Base-by-base conservation (phyloP, 1,140 invertebrate species). In the Nixonia krombeini region DNA sequence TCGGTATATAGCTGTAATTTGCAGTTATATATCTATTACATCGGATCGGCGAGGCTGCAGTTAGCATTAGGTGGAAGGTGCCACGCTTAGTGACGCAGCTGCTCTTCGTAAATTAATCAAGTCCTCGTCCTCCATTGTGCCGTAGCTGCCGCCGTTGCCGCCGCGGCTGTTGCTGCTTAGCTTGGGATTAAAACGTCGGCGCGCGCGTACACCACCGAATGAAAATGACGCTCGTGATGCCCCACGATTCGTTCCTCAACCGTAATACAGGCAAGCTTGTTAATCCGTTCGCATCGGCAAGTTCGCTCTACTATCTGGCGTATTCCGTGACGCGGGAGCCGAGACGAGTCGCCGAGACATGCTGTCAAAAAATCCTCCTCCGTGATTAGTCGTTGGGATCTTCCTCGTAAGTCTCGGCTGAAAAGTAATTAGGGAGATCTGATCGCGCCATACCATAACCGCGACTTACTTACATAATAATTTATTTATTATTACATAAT, bases 101-200 rank as follows among this genome's bases (percentile, higher is more conserved):
- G 76, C 59, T 75, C 70, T 72, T 71, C 61, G 61, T 69, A 73
- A 79, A 80, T 75, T 72, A 67, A 77, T 81, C 71, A 72, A 65
- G 29, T 62, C 37, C 42, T 52, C 64, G 64, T 76, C 71, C 69
- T 72, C 70, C 62, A 75, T 70, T 64, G 59, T 53, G n/a, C n/a
- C n/a, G n/a, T n/a, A n/a, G n/a, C n/a, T n/a, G n/a, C n/a, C n/a
- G n/a, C n/a, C n/a, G n/a, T n/a, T n/a, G n/a, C n/a, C n/a, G n/a
- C n/a, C n/a, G n/a, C n/a, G n/a, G n/a, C n/a, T n/a, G n/a, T n/a
- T 40, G 45, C 65, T 66, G 61, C 57, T 56, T 73, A 56, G 40
- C n/a, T 47, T 51, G 26, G 58, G 66, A 70, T 73, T 73, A 66
- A 73, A 70, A 61, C 12, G 62, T 61, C 50, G 50, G 46, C 55